Base-by-base conservation (phyloP, 2,888 invertebrate genomes). In the Alviniconcha strummeri region DNA sequence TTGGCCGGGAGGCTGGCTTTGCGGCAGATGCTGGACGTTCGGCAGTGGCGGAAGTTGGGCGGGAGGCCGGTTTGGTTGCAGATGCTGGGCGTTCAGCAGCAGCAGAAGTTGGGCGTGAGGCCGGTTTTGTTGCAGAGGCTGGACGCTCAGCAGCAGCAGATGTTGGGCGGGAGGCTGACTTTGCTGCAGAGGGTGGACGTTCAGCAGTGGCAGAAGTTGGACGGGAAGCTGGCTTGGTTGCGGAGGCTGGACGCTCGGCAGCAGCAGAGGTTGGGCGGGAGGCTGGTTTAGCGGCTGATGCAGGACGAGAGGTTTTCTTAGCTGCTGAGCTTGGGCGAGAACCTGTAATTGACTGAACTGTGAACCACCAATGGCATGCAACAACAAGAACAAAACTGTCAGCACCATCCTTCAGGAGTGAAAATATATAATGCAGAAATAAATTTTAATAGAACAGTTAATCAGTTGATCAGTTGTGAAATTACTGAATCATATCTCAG, bases 51-150 rank as follows among this genome's bases (percentile, higher is more conserved):
- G 88, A 87, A 5, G 83, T 78, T 76, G 89, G 87, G 78, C 87
- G 83, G 17, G 88, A 88, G 52, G 89, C 88, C 7, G 80, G 67
- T 7, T 78, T 81, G 64, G 83, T 74, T 36, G 82, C 77, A 57
- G 84, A 83, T 52, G 87, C 86, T 11, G 80, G 81, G 76, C 89
- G 86, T 79, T 85, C 76, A 19, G 88, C 87, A 54, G 88, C 89
- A 52, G 71, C 71, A 11, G 71, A 71, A 1, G 56, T 56, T n/a
- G 77, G 81, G 9, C 56, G 81, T 17, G 71, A 71, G 11, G 81
- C 54, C 15, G 81, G 71, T 55, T 69, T 71, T n/a, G 71, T 52
- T 19, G 80, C 74, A 19, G 83, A 82, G n/a, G 36, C 64, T 55
- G 83, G 83, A 17, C 81, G 78, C 55, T 82, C 86, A 36, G 83